These are phyloP conservation scores for Pollenia labialis DNA, from an alignment of 2,888 invertebrate species.

Conservation along the genomic window DNA sequence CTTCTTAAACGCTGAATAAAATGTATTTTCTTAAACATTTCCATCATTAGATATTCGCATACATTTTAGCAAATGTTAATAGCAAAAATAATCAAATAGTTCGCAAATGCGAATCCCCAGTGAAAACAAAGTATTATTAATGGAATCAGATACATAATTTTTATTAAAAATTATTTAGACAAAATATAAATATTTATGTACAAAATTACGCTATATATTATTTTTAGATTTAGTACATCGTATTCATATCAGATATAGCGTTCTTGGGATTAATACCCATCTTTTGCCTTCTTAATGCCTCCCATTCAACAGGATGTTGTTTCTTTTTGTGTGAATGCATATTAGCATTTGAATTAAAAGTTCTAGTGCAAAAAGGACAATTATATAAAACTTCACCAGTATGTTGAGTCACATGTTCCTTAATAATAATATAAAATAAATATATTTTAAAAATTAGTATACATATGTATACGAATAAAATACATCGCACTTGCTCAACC, in stretches of 20 bases:
- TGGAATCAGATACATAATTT: too few relatives aligned
- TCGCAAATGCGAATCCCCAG: too few relatives aligned
- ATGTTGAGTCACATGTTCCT: constrained; percentile 84
- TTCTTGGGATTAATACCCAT: constrained; percentile 66
- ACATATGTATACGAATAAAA: background rate
- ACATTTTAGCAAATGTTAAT: too few relatives aligned
- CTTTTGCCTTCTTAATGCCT: constrained; percentile 74
- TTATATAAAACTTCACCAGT: constrained; percentile 83
- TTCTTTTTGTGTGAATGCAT: constrained; percentile 84
- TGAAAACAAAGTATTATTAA: too few relatives aligned
- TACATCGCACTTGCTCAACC: background rate
- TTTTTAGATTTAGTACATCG: background rate
- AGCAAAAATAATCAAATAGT: too few relatives aligned
- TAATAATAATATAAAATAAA: background rate
- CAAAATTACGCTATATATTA: background rate
- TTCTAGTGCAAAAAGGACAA: constrained; percentile 83
- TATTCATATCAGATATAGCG: constrained; percentile 10
- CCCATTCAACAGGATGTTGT: constrained; percentile 81
- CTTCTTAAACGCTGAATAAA: too few relatives aligned
- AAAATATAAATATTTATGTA: background rate
- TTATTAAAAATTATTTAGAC: background rate
- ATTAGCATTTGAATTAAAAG: constrained; percentile 84
- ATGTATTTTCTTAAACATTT: too few relatives aligned
- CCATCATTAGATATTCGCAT: too few relatives aligned
- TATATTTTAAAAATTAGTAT: background rate